phyloP scores from a whole-genome alignment of 2,113 vertebrate species.

The Chloropsis hardwickii region DNA sequence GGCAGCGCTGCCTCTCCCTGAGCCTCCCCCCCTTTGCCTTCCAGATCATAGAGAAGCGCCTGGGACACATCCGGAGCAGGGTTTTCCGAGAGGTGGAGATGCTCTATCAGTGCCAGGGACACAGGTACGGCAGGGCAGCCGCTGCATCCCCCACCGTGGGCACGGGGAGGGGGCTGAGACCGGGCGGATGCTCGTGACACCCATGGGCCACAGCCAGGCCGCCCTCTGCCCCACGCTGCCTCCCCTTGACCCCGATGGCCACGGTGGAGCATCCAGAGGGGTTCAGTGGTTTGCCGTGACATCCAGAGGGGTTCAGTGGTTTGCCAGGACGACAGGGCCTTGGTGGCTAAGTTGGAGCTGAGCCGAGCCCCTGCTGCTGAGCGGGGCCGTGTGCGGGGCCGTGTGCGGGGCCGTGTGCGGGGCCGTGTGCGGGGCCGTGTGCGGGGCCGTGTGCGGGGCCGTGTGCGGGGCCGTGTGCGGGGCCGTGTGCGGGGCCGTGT shows the following conservation, averaged over 20 bases:
- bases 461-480: neutral
- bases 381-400: neutral
- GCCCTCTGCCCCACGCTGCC: neutral
- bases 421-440: neutral
- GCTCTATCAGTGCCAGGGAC: slow-evolving; percentile 99
- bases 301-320: accelerated
- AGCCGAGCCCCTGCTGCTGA: neutral
- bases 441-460: too few relatives aligned
- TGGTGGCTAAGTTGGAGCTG: neutral
- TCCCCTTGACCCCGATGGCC: neutral
- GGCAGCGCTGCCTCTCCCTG: neutral
- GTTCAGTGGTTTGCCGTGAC: neutral
- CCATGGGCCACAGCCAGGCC: accelerated
- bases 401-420: too few relatives aligned
- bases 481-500: neutral
- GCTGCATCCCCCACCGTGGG: accelerated
- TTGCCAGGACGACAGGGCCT: neutral
- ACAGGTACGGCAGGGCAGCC: slow-evolving; percentile 74
- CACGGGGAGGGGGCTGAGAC: neutral
- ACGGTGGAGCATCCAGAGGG: neutral
- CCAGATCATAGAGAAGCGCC: slow-evolving; percentile 95
- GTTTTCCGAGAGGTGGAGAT: slow-evolving; percentile 98
- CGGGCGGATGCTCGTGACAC: accelerated
- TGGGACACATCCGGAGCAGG: slow-evolving; percentile 90
- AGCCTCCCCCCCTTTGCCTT: neutral